These are phyloP conservation scores for Amphipoea lucens DNA, from an alignment of 2,888 invertebrate genomes.

Conservation along the genomic window DNA sequence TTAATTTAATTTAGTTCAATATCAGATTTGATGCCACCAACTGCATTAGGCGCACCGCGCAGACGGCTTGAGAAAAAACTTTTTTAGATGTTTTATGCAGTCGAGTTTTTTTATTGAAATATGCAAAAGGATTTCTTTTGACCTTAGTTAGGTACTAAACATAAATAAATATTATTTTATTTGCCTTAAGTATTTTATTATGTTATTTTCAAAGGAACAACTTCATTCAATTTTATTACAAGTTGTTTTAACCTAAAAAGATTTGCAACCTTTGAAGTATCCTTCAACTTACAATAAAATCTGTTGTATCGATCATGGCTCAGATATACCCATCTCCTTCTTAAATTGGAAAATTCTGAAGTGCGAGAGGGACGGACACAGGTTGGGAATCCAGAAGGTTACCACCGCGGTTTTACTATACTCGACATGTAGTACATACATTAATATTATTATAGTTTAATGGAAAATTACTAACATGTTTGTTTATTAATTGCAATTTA, in stretches of 20 bases:
- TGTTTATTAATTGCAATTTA: constrained; percentile 21
- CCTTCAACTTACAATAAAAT: constrained; percentile 37
- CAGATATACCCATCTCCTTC: constrained; percentile 21
- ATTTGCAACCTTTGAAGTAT: constrained; percentile 11
- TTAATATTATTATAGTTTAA: not conserved
- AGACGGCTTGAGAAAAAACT: not conserved
- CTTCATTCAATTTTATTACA: not conserved
- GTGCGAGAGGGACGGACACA: not conserved
- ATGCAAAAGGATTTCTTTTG: not conserved
- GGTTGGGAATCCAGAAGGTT: constrained; percentile 51
- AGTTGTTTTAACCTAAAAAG: constrained; percentile 49
- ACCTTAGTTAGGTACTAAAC: too few species aligned
- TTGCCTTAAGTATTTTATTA: not conserved
- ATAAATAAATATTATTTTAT: not conserved
- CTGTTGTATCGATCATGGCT: constrained; percentile 22
- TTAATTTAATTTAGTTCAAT: too few species aligned
- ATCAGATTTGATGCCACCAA: too few species aligned
- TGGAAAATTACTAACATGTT: constrained; percentile 14
- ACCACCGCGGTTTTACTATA: constrained; percentile 46
- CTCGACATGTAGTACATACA: not conserved
- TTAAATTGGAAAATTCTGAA: not conserved
- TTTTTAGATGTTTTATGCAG: not conserved
- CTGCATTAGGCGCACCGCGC: too few species aligned
- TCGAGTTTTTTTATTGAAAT: too few species aligned
- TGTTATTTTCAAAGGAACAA: not conserved